A percentile compares a stretch with the other conserved stretches of the same genome.
Evolutionary conservation across 2,797 vertebrate genomes (phyloP).

Genomic region (Sebastes baramenuke): DNA sequence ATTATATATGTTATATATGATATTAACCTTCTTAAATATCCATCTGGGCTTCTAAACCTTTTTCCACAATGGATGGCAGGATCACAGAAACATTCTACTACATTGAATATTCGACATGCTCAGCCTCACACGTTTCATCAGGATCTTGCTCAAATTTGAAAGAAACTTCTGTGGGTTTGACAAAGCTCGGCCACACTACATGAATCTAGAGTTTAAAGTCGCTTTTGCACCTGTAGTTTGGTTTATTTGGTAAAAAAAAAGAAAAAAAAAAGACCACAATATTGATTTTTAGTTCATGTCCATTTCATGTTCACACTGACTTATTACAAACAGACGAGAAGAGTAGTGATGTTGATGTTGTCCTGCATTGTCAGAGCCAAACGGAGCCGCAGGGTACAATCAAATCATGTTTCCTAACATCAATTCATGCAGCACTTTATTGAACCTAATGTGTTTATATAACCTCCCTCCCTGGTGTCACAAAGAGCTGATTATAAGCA

Average conservation of each 20-base stretch:
- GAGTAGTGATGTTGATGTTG: not conserved
- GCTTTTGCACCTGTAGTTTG: not conserved
- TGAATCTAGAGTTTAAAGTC: not conserved
- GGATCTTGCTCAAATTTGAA: not conserved
- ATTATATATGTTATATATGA: too few relatives aligned
- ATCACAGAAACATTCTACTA: not conserved
- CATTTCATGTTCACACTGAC: not conserved
- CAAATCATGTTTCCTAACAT: not conserved
- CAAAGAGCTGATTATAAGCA: not conserved
- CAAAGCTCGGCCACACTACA: not conserved
- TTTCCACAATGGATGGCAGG: not conserved
- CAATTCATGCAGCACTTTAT: not conserved
- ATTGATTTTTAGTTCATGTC: not conserved
- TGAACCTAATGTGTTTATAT: not conserved
- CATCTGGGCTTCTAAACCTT: not conserved
- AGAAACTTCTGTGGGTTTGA: not conserved
- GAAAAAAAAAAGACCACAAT: not conserved
- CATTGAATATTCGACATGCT: not conserved
- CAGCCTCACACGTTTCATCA: not conserved
- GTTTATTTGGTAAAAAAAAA: not conserved
- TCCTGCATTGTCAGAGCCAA: not conserved
- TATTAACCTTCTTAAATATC: not conserved
- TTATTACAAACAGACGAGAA: too few relatives aligned
- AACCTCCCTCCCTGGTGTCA: not conserved
- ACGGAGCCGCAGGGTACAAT: not conserved